Base-by-base conservation (phyloP, 2,888 invertebrate genomes). In the Ceraclea dissimilis region DNA sequence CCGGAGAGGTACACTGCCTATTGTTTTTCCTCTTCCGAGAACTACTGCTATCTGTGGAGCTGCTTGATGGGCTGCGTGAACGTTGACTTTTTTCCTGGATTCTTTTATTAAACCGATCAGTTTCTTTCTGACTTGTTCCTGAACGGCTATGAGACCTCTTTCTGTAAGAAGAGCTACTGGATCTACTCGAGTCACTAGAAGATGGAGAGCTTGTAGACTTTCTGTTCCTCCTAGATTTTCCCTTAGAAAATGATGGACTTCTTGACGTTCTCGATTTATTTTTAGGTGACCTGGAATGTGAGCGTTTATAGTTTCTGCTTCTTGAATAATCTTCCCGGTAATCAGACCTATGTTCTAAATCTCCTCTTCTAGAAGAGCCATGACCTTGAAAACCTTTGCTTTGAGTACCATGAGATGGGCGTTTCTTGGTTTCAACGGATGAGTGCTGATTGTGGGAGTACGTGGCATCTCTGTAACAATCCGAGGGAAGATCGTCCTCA, bases 401-500 rank as follows among this genome's bases (percentile, higher is more conserved):
- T 8, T 2, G 13, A 8, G 5, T 13, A 4, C 2, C 13, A 4
- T 4, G 39, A 26, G 26, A 26, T 26, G 26, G 4, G 26, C 43
- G 22, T 52, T 22, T 44, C 17, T 18, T 17, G 17, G 16, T 10
- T 17, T 44, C 51, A 22, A 67, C 2, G 13, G n/a, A 8, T 13
- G 13, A 39, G 13, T 39, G 39, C 64, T 66, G 69, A 57, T 63
- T 39, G 13, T 39, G 62, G 53, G 70, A 68, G 58, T 69, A 69
- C 55, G 70, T 68, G n/a, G n/a, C n/a, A n/a, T n/a, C n/a, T n/a
- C n/a, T n/a, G 50, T 68, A 67, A 51, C 67, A 69, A 63, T 70
- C 67, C 18, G 67, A 62, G 51, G 66, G 64, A 51, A 66, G 75
- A 68, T 74, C 80, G 65, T 69, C 73, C 71, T 75, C 79, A 64